Base-by-base conservation (phyloP, 2,797 vertebrate species). In the Chiroxiphia lanceolata region DNA sequence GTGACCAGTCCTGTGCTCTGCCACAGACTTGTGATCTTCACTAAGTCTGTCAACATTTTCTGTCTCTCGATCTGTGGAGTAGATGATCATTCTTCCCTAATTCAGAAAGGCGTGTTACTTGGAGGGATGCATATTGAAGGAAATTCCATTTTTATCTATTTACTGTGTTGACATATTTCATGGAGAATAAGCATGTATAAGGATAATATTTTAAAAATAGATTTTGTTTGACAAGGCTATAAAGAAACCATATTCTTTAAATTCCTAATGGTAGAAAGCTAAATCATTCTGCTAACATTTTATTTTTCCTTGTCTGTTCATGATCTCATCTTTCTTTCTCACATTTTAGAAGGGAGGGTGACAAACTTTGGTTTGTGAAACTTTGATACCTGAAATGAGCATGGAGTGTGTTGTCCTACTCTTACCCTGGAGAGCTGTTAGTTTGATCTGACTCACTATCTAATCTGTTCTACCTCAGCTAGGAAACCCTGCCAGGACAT, bases 401-500 rank as follows among this genome's bases (percentile, higher is more conserved):
- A 77, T 1, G 1, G 44, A 84, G 45, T 29, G 33, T 22, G 25
- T 36, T 0, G 6, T 86, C 40, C n/a, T 94, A 20, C 70, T 45
- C 71, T 75, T 80, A 54, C 79, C 79, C 74, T 50, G 29, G 44
- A 89, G 71, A 93, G 74, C 44, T 87, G 20, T 83, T 87, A 63
- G 26, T 65, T 76, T 86, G 29, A 68, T 65, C 38, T 97, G 95
- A 97, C 51, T 96, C 95, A 96, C 47, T 59, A 67, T 51, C 51
- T 74, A 91, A 91, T 83, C 53, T 67, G 47, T 22, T 50, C n/a
- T 56, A 61, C 72, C 33, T 91, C 72, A 86, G 77, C 44, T 85
- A 61, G 69, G 50, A 89, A 96, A 57, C n/a, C 36, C 56, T 91
- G 87, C 83, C 84, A 94, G 72, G 40, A 54, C 92, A 95, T 80